These are phyloP conservation scores for Petroica traversi DNA, from an alignment of 2,113 vertebrate species.

Conservation along the genomic window DNA sequence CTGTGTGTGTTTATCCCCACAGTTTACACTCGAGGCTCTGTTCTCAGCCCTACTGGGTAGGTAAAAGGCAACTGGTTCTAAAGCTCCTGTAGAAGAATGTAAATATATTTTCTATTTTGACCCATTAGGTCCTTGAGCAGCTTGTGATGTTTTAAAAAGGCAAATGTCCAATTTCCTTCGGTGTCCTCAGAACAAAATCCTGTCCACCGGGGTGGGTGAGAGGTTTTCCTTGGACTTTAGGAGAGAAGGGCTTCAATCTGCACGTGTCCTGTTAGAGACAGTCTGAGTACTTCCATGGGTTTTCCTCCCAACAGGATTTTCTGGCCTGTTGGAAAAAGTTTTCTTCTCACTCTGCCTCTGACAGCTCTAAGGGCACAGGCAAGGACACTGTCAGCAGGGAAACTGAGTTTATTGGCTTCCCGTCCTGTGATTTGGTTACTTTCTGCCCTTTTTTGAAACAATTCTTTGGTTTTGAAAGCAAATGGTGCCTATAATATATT, in stretches of 20 bases:
- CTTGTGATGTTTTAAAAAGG: not conserved
- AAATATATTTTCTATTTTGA: not conserved
- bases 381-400: not conserved
- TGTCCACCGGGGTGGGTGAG: not conserved
- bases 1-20: rapidly evolving
- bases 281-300: not conserved
- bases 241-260: not conserved
- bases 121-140: not conserved
- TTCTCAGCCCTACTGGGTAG: not conserved
- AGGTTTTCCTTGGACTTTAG: not conserved
- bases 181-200: not conserved
- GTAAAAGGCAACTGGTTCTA: not conserved
- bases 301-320: not conserved
- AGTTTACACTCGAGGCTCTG: not conserved
- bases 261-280: not conserved
- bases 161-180: not conserved
- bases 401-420: conserved; percentile 13
- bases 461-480: conserved; percentile 63
- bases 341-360: not conserved
- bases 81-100: not conserved
- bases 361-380: conserved; percentile 35
- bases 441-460: conserved; percentile 46
- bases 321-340: not conserved
- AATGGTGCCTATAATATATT: conserved; percentile 54
- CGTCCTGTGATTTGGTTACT: not conserved